Evolutionary conservation across 2,888 invertebrate species (phyloP).

Genomic region (Plagodis dolabraria): DNA sequence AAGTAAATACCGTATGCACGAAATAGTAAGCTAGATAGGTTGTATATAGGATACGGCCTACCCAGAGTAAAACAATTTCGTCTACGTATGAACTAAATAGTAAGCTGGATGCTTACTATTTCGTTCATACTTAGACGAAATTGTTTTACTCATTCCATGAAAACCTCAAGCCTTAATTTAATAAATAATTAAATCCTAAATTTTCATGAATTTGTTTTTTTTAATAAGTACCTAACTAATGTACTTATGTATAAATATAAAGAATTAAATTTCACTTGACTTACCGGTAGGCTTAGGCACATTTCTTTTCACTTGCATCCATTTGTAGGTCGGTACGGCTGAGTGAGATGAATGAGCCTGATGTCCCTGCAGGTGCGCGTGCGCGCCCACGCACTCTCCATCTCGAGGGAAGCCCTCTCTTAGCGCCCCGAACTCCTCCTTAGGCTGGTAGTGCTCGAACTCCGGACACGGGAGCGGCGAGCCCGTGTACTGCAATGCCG

Average conservation of each 20-base stretch:
- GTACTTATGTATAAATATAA: neutral
- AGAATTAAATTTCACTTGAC: constrained; percentile 45
- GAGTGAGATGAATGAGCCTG: constrained; percentile 82
- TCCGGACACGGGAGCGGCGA: constrained; percentile 84
- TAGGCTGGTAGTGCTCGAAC: constrained; percentile 86
- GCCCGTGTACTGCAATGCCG: constrained; percentile 69
- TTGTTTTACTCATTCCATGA: too few species aligned
- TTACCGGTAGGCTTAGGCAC: constrained; percentile 96
- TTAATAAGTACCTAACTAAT: neutral
- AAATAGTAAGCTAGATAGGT: too few species aligned
- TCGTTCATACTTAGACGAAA: too few species aligned
- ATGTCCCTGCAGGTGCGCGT: constrained; percentile 63
- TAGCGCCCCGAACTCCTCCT: constrained; percentile 84
- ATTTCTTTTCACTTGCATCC: constrained; percentile 99
- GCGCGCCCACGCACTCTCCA: constrained; percentile 63
- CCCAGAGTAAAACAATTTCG: too few species aligned
- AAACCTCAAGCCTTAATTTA: too few species aligned
- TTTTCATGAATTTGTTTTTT: too few species aligned
- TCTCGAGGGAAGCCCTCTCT: constrained; percentile 67
- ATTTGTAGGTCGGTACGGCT: constrained; percentile 96
- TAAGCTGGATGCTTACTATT: too few species aligned
- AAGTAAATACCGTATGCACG: too few species aligned
- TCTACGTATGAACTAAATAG: too few species aligned
- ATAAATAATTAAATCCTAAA: too few species aligned
- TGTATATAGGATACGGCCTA: too few species aligned